These are phyloP conservation scores for Spheniscus humboldti DNA, from an alignment of 2,797 vertebrate species.

Conservation along the genomic window DNA sequence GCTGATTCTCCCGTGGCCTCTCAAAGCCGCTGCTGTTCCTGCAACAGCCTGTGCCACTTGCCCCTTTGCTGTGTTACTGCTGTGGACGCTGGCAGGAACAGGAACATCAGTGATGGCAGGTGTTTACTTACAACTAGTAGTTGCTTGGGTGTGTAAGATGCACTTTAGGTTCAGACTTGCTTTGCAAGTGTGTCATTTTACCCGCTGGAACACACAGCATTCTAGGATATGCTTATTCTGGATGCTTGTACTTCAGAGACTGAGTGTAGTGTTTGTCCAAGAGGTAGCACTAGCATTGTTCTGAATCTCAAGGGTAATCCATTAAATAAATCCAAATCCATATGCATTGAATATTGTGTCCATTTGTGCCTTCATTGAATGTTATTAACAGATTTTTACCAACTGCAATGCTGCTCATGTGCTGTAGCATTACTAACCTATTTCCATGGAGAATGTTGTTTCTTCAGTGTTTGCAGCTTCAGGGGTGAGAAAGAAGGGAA, in stretches of 20 bases:
- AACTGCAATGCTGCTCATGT: neutral
- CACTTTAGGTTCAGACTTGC: neutral
- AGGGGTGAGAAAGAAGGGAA: neutral
- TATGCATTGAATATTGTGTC: neutral
- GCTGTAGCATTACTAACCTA: neutral
- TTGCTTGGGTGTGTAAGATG: neutral
- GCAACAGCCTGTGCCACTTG: neutral
- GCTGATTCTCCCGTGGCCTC: neutral
- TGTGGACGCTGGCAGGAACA: neutral
- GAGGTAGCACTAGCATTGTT: neutral
- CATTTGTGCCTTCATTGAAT: neutral
- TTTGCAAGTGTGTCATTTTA: neutral
- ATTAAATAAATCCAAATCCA: neutral
- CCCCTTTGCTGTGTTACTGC: neutral
- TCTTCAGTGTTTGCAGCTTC: neutral
- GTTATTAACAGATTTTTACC: neutral
- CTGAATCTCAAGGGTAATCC: neutral
- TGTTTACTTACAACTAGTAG: neutral
- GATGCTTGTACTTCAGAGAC: neutral
- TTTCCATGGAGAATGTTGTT: neutral
- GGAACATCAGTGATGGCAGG: neutral
- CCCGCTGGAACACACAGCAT: neutral
- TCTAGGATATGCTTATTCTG: neutral
- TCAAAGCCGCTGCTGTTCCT: neutral
- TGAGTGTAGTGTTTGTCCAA: neutral